Evolutionary conservation across 1,140 invertebrate species (phyloP).

Genomic region (Cryptotermes secundus): DNA sequence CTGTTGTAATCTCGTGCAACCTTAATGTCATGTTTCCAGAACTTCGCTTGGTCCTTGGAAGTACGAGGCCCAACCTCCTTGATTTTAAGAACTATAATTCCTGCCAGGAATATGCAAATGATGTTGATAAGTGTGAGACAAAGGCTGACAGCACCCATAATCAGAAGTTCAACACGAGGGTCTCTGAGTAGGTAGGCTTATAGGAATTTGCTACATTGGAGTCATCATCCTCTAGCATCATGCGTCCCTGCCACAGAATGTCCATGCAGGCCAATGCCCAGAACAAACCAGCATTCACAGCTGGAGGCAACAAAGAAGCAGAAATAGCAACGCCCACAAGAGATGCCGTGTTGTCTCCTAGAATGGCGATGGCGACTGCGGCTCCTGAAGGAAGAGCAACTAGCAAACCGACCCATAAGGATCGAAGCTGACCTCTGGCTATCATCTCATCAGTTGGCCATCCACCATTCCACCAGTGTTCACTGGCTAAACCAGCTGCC

Average conservation of each 20-base stretch:
- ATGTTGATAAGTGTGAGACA: conserved; percentile 71
- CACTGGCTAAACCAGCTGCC: conserved; percentile 66
- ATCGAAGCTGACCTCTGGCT: conserved; percentile 61
- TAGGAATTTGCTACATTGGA: not conserved
- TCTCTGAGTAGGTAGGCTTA: conserved; percentile 52
- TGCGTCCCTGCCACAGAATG: conserved; percentile 44
- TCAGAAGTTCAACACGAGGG: conserved; percentile 56
- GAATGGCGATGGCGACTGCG: conserved; percentile 70
- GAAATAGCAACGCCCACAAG: conserved; percentile 80
- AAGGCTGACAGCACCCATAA: conserved; percentile 65
- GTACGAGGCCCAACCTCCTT: conserved; percentile 72
- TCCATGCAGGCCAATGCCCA: conserved; percentile 64
- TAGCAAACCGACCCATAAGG: conserved; percentile 65
- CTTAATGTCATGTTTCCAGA: conserved; percentile 69
- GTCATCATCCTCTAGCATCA: not conserved
- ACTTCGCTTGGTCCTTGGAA: conserved; percentile 54
- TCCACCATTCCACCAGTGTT: conserved; percentile 58
- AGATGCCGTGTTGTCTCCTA: conserved; percentile 70
- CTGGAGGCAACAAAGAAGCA: conserved; percentile 73
- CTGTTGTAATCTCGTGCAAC: conserved; percentile 57
- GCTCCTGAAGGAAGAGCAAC: conserved; percentile 72
- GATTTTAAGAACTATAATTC: conserved; percentile 67
- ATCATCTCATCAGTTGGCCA: conserved; percentile 72
- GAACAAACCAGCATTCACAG: conserved; percentile 70
- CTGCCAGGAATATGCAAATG: conserved; percentile 60